A percentile compares a stretch with the other conserved stretches of the same genome.
These are phyloP conservation scores for Pantherophis vulpinus DNA, from an alignment of 2,797 vertebrate genomes.

Conservation along the genomic window DNA sequence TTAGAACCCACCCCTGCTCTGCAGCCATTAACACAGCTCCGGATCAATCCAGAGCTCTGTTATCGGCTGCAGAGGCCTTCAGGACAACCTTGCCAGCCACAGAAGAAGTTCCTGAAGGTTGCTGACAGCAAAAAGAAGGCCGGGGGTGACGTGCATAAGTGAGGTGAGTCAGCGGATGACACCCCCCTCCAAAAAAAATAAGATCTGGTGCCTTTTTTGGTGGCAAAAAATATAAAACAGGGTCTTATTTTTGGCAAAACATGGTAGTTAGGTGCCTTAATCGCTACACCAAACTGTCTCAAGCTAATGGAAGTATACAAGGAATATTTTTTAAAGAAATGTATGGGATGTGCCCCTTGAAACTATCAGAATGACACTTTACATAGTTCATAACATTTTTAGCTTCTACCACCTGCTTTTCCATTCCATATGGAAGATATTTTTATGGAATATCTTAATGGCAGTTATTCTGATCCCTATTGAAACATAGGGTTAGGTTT, in stretches of 20 bases:
- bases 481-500: background rate
- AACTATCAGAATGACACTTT: background rate
- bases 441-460: background rate
- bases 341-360: background rate
- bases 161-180: too few species aligned
- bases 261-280: background rate
- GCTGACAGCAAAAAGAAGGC: too few species aligned
- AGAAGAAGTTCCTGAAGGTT: too few species aligned
- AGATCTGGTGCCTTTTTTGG: too few species aligned
- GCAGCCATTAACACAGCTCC: too few species aligned
- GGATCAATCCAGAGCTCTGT: too few species aligned
- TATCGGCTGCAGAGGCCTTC: too few species aligned
- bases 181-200: too few species aligned
- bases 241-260: too few species aligned
- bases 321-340: background rate
- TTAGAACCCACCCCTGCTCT: too few species aligned
- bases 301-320: background rate
- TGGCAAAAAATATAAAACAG: too few species aligned
- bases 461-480: background rate
- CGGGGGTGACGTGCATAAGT: rapidly evolving
- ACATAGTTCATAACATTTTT: background rate
- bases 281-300: background rate
- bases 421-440: background rate
- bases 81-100: too few species aligned
- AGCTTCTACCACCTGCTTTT: background rate